phyloP scores from a whole-genome alignment of 2,888 invertebrate genomes.

The Oscheius sp. region DNA sequence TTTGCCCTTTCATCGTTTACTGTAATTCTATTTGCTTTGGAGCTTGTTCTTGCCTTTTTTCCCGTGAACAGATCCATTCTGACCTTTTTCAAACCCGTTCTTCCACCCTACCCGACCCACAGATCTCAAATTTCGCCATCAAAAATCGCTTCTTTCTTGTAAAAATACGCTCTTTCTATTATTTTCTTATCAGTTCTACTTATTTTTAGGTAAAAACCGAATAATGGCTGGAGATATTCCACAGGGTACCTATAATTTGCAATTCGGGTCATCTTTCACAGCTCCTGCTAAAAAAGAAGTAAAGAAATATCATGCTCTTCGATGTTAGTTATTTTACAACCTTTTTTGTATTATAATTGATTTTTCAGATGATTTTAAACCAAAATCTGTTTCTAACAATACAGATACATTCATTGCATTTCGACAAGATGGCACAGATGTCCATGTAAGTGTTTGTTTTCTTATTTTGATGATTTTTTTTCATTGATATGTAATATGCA shows the following conservation, averaged over 20 bases:
- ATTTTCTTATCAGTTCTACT: neutral
- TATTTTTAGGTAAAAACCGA: conserved; percentile 3
- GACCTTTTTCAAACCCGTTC: neutral
- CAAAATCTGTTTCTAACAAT: conserved; percentile 60
- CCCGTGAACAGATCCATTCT: conserved; percentile 22
- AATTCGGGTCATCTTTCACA: conserved; percentile 60
- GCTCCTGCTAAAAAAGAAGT: conserved; percentile 29
- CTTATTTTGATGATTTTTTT: neutral
- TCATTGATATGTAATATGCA: too few species aligned
- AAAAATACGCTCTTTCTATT: too few species aligned
- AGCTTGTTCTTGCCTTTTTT: neutral
- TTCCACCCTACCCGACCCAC: neutral
- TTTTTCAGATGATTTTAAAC: conserved; percentile 70
- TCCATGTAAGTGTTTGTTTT: conserved; percentile 60
- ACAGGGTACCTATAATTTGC: conserved; percentile 61
- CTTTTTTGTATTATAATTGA: too few species aligned
- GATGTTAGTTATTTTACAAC: conserved; percentile 52
- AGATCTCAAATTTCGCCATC: neutral
- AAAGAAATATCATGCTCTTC: conserved; percentile 55
- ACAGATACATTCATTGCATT: conserved; percentile 65
- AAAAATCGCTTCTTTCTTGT: neutral
- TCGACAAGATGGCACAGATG: conserved; percentile 58
- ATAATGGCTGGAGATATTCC: conserved; percentile 59
- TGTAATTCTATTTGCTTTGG: neutral
- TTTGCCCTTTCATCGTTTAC: neutral